Conservation (phyloP, 2,797 vertebrate species). For the Tapirus indicus region DNA sequence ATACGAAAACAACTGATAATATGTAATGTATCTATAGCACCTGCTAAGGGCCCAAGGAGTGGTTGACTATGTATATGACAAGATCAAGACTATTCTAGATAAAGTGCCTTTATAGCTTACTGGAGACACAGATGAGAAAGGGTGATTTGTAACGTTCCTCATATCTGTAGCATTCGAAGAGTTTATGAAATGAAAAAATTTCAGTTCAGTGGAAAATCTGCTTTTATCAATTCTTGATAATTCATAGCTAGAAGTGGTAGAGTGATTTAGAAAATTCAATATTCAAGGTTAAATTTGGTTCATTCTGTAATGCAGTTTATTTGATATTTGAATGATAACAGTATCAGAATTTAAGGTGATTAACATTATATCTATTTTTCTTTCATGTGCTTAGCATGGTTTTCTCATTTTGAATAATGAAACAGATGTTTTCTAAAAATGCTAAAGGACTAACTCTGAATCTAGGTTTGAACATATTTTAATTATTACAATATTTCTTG, state of each 20-base stretch:
- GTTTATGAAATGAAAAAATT: neutral
- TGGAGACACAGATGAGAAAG: neutral
- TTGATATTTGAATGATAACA: neutral
- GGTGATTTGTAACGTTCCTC: neutral
- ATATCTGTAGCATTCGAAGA: neutral
- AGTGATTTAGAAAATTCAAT: neutral
- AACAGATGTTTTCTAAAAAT: neutral
- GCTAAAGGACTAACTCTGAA: neutral
- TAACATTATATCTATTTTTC: neutral
- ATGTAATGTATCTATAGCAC: neutral
- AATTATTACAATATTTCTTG: neutral
- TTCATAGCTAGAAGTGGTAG: neutral
- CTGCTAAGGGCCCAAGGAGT: neutral
- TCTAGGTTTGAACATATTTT: neutral
- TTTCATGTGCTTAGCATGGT: neutral
- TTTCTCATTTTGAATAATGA: neutral
- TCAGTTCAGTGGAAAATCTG: neutral
- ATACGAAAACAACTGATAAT: neutral
- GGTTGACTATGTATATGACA: neutral
- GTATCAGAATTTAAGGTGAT: neutral
- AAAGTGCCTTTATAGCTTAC: neutral
- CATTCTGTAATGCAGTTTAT: neutral
- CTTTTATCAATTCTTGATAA: neutral
- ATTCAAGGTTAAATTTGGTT: neutral
- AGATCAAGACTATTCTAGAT: neutral